Conservation (phyloP, 2,797 vertebrate genomes). For the Brachymystax lenok region DNA sequence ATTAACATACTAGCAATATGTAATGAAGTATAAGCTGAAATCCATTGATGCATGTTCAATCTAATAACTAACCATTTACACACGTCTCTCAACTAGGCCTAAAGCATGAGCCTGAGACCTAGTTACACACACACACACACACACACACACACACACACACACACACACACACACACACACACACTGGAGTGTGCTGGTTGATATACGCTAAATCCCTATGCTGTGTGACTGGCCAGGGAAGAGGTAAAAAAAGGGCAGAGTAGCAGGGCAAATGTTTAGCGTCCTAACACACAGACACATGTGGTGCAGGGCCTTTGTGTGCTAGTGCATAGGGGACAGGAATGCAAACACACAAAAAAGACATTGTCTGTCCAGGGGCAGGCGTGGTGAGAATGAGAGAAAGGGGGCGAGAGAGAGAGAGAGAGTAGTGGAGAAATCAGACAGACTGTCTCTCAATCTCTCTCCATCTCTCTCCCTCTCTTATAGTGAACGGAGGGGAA, state of each 20-base stretch:
- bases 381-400: conserved; percentile 71
- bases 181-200: no score
- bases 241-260: conserved; percentile 46
- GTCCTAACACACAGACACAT: conserved; percentile 57
- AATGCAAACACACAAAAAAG: conserved; percentile 80
- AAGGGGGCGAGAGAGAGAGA: not conserved
- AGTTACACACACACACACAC: no score
- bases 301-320: conserved; percentile 74
- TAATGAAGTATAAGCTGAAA: no score
- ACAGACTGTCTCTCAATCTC: conserved; percentile 37
- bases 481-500: not conserved
- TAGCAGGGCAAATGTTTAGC: conserved; percentile 63
- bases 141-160: not conserved
- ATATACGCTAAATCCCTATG: not conserved
- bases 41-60: no score
- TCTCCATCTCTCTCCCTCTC: conserved; percentile 1
- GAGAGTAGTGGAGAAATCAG: not conserved
- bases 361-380: conserved; percentile 78
- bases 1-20: no score
- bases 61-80: no score
- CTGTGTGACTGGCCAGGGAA: conserved; percentile 18
- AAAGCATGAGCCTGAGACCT: no score
- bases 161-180: not conserved
- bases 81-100: no score
- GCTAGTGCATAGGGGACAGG: conserved; percentile 72